Base-by-base conservation (phyloP, 2,888 invertebrate genomes). In the Caenorhabditis panamensis region DNA sequence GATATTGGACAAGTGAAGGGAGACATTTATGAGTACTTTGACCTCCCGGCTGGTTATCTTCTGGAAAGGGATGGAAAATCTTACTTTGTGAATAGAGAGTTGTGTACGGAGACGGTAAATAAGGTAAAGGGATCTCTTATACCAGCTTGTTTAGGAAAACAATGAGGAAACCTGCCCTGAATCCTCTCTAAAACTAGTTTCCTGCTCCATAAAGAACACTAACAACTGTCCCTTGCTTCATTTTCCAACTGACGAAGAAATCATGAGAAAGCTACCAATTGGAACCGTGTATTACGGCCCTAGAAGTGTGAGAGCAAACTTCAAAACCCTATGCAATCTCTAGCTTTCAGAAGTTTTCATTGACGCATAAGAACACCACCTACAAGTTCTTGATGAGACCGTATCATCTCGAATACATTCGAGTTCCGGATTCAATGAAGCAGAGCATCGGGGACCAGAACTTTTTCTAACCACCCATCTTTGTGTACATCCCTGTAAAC, bases 31-130 rank as follows among this genome's bases (percentile, higher is more conserved):
- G 22, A 26, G 28, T 66, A 16, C 54, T 54, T 54, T 18, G 41
- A 54, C 6, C 2, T 66, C 18, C 26, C 54, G 20, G 26, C 54
- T 4, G 22, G 28, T 4, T 66, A 41, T 56, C 8, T 66, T n/a
- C n/a, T 66, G n/a, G 66, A 66, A 22, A 54, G 54, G 26, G n/a
- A 66, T 20, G 54, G 44, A 24, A 54, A 24, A 8, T 11, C 44
- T 0, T 54, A 26, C 24, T 5, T 44, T 26, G 22, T 66, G n/a
- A 44, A 66, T 26, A 13, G 16, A 0, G 16, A 31, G 0, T 0
- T 22, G 24, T 64, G 64, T 26, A 13, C 13, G 41, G 41, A 53
- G 36, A 22, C 26, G 3, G 16, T 18, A 18, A 28, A 49, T 31
- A 36, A n/a, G 5, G 1, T 6, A 13, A 47, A 31, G 36, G n/a